Conservation (phyloP, 2,113 vertebrate genomes). For the Myxocyprinus asiaticus region DNA sequence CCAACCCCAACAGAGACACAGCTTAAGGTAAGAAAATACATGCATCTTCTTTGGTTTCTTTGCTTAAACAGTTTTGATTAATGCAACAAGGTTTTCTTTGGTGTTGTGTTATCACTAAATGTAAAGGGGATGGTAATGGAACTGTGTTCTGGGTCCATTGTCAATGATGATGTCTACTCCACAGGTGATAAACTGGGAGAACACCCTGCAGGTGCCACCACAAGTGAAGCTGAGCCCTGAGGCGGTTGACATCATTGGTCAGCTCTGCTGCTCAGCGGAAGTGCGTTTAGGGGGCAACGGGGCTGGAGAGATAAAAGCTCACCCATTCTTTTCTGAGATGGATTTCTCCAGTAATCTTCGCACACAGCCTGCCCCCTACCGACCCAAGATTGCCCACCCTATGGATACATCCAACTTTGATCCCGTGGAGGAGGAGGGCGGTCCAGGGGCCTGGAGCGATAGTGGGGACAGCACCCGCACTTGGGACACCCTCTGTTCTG, state of each 20-base stretch:
- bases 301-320: conserved; percentile 92
- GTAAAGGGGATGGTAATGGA: not conserved
- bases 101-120: not conserved
- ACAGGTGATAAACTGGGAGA: conserved; percentile 98
- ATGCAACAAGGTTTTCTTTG: no score
- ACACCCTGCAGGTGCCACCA: conserved; percentile 90
- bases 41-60: no score
- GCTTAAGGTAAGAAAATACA: conserved; percentile 83
- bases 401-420: conserved; percentile 99
- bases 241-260: conserved; percentile 90
- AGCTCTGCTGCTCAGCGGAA: conserved; percentile 91
- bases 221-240: conserved; percentile 92
- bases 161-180: not conserved
- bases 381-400: conserved; percentile 94
- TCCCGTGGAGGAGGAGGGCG: conserved; percentile 91
- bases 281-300: conserved; percentile 89
- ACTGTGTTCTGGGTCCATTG: not conserved
- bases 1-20: conserved; percentile 96
- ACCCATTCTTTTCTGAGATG: conserved; percentile 86
- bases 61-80: no score
- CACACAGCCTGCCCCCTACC: conserved; percentile 90
- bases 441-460: conserved; percentile 83
- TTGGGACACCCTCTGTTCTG: conserved; percentile 82
- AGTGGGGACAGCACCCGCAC: conserved; percentile 87
- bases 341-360: conserved; percentile 94